phyloP scores from a whole-genome alignment of 2,888 invertebrate species.

The Polymixis flavicincta region DNA sequence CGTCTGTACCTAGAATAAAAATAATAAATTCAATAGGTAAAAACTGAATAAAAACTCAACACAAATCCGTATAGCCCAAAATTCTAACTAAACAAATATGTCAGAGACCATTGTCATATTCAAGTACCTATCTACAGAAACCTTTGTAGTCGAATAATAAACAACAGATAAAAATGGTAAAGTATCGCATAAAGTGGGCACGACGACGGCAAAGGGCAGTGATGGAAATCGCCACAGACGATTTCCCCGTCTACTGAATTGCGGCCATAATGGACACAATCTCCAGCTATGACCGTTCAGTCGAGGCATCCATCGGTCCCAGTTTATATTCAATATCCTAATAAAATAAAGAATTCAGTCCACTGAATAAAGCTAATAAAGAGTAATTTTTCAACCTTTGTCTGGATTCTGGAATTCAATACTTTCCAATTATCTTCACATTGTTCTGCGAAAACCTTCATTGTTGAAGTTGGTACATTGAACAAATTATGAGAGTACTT shows the following conservation, averaged over 20 bases:
- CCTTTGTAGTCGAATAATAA: constrained; percentile 18
- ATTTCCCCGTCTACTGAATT: constrained; percentile 54
- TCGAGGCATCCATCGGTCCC: constrained; percentile 38
- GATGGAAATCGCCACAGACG: constrained; percentile 55
- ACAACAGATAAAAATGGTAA: constrained; percentile 32
- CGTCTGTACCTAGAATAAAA: neutral
- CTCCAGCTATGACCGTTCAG: constrained; percentile 44
- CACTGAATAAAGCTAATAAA: constrained; percentile 21
- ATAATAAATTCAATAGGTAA: too few relatives aligned
- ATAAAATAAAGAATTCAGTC: constrained; percentile 55
- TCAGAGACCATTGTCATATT: neutral
- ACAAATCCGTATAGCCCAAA: neutral
- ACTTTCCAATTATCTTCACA: constrained; percentile 17
- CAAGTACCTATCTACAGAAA: neutral
- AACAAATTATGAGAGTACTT: constrained; percentile 31
- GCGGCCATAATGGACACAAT: constrained; percentile 58
- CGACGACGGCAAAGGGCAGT: constrained; percentile 30
- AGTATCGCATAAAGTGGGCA: constrained; percentile 36
- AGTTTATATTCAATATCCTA: constrained; percentile 58
- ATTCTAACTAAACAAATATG: neutral
- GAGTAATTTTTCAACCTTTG: constrained; percentile 26
- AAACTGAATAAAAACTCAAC: too few relatives aligned
- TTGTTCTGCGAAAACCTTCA: constrained; percentile 15
- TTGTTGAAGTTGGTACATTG: neutral
- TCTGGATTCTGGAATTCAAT: constrained; percentile 19